Conservation (phyloP, 2,888 invertebrate species). For the Aproaerema taeniolella region DNA sequence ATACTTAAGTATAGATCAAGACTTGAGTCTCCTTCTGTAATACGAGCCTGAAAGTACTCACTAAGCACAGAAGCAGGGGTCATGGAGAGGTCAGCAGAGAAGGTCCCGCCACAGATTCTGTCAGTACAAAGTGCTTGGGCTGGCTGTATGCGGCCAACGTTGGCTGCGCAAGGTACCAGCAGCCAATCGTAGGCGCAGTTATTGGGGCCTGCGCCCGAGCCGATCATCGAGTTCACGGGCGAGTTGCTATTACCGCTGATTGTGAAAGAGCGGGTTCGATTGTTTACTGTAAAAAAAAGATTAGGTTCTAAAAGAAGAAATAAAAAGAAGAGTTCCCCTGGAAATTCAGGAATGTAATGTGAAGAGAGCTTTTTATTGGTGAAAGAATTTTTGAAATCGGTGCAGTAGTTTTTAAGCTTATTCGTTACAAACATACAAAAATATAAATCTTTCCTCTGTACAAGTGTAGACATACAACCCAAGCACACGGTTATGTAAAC, state of each 20-base stretch:
- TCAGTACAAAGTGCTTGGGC: constrained; percentile 83
- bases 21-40: too few relatives aligned
- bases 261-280: constrained; percentile 85
- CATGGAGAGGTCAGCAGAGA: constrained; percentile 83
- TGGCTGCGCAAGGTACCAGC: constrained; percentile 86
- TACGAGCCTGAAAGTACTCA: too few relatives aligned
- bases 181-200: constrained; percentile 89
- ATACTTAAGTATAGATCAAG: too few relatives aligned
- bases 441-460: too few relatives aligned
- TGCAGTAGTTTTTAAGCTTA: too few relatives aligned
- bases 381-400: too few relatives aligned
- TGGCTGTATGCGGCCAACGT: constrained; percentile 79
- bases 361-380: too few relatives aligned
- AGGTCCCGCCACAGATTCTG: constrained; percentile 88
- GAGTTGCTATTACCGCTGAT: constrained; percentile 86
- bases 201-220: constrained; percentile 80
- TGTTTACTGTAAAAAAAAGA: constrained; percentile 72
- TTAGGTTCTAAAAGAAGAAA: not conserved
- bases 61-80: constrained; percentile 83
- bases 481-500: too few relatives aligned
- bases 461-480: too few relatives aligned
- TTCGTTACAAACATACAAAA: too few relatives aligned
- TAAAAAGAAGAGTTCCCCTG: not conserved
- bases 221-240: constrained; percentile 82
- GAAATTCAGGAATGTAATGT: too few relatives aligned